A percentile compares a stretch with the other conserved stretches of the same genome.
Conservation (phyloP, 2,797 vertebrate genomes). For the Ficedula albicollis region DNA sequence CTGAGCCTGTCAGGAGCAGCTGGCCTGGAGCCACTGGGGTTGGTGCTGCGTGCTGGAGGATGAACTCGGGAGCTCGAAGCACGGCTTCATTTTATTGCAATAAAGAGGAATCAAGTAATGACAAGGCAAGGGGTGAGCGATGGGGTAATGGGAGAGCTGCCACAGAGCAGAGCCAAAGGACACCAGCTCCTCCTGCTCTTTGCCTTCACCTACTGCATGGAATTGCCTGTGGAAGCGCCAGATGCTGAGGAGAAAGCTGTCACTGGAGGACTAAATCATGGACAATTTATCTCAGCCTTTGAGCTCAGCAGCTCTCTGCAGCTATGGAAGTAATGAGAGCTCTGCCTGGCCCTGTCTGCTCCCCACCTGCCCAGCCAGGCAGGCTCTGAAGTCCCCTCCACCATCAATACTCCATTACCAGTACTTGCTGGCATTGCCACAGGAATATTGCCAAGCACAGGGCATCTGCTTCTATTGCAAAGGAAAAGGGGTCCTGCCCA, state of each 20-base stretch:
- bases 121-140: background rate
- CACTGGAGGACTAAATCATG: background rate
- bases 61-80: background rate
- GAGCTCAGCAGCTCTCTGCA: background rate
- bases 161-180: background rate
- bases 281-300: background rate
- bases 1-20: background rate
- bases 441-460: background rate
- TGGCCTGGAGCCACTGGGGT: background rate
- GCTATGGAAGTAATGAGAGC: background rate
- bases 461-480: background rate
- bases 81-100: slow-evolving; percentile 1
- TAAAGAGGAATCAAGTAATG: slow-evolving; percentile 11
- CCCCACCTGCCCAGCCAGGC: background rate
- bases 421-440: background rate
- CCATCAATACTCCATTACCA: background rate
- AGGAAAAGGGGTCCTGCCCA: background rate
- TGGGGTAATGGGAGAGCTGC: background rate
- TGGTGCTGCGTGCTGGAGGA: background rate
- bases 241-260: background rate
- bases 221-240: background rate
- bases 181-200: background rate
- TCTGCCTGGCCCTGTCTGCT: fast-evolving
- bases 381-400: background rate
- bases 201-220: background rate